phyloP scores from a whole-genome alignment of 2,797 vertebrate species.

The Protosalanx chinensis region DNA sequence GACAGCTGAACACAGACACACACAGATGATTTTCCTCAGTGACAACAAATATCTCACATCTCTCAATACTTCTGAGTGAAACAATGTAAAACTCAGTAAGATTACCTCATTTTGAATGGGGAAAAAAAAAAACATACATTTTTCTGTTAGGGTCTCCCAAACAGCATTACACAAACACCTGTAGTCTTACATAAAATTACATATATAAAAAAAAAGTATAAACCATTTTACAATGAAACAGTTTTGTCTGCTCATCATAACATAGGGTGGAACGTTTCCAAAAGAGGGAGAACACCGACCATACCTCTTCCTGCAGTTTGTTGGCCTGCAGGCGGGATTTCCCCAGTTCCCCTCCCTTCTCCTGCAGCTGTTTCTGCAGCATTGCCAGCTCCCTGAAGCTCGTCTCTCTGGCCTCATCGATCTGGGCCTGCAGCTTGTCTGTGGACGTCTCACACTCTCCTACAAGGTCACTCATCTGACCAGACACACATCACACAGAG shows the following conservation, averaged over 20 bases:
- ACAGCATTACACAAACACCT: background rate
- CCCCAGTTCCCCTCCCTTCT: constrained; percentile 85
- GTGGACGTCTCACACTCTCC: constrained; percentile 80
- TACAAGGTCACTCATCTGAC: constrained; percentile 84
- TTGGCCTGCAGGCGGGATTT: constrained; percentile 73
- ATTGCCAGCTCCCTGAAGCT: constrained; percentile 81
- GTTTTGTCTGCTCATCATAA: background rate
- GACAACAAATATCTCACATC: background rate
- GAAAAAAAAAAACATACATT: background rate
- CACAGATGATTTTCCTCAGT: background rate
- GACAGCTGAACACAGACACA: constrained; percentile 72
- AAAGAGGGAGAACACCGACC: constrained; percentile 26
- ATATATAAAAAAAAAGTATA: background rate
- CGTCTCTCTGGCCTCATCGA: constrained; percentile 86
- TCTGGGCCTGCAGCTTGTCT: constrained; percentile 85
- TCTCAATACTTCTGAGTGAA: too few relatives aligned
- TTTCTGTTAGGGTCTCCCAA: constrained; percentile 8
- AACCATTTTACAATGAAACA: background rate
- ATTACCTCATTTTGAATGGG: too few relatives aligned
- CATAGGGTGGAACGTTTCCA: constrained; percentile 14
- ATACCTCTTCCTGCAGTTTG: constrained; percentile 92
- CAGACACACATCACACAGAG: constrained; percentile 12
- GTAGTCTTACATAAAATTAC: background rate
- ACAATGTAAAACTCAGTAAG: background rate
- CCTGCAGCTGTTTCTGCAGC: constrained; percentile 83